Percentiles rank a stretch among this genome's conserved stretches.
These are phyloP conservation scores for Enteromius unitaeniatus DNA, from an alignment of 2,797 vertebrate species.

Conservation along the genomic window DNA sequence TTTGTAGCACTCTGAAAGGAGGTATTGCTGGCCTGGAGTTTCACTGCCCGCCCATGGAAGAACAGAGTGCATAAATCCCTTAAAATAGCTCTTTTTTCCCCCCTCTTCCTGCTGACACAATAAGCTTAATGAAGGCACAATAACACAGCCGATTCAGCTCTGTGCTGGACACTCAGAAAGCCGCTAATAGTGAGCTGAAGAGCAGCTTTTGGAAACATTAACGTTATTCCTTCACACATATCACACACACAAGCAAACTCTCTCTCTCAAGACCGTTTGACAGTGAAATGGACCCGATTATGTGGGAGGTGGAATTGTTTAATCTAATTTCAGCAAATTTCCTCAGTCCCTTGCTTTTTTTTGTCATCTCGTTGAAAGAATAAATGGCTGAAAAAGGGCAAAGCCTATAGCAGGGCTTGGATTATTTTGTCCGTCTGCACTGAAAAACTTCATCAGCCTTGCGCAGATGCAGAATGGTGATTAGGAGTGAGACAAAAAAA, in stretches of 20 bases:
- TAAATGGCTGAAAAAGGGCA: slow-evolving; percentile 1
- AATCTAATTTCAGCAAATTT: slow-evolving; percentile 30
- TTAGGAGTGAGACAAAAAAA: slow-evolving; percentile 3
- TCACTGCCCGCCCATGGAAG: slow-evolving; percentile 63
- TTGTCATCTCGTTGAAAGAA: slow-evolving; percentile 8
- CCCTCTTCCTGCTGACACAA: slow-evolving; percentile 53
- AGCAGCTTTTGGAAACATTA: slow-evolving; percentile 41
- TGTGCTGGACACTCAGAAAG: slow-evolving; percentile 47
- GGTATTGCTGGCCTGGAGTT: slow-evolving; percentile 64
- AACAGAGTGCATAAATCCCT: slow-evolving; percentile 66
- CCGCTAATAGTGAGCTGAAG: slow-evolving; percentile 53
- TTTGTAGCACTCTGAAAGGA: slow-evolving; percentile 66
- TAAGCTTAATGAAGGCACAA: slow-evolving; percentile 65
- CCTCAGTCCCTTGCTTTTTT: not conserved
- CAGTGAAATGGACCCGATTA: not conserved
- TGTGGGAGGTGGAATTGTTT: slow-evolving; percentile 6
- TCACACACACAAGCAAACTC: not conserved
- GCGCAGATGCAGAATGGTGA: not conserved
- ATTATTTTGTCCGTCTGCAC: slow-evolving; percentile 1
- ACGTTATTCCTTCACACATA: slow-evolving; percentile 6
- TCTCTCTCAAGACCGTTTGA: not conserved
- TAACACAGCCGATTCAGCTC: slow-evolving; percentile 52
- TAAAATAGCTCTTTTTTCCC: slow-evolving; percentile 60
- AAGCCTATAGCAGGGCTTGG: not conserved
- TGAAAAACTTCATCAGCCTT: slow-evolving; percentile 4